phyloP scores from a whole-genome alignment of 2,797 vertebrate species.

The Sciaenops ocellatus region DNA sequence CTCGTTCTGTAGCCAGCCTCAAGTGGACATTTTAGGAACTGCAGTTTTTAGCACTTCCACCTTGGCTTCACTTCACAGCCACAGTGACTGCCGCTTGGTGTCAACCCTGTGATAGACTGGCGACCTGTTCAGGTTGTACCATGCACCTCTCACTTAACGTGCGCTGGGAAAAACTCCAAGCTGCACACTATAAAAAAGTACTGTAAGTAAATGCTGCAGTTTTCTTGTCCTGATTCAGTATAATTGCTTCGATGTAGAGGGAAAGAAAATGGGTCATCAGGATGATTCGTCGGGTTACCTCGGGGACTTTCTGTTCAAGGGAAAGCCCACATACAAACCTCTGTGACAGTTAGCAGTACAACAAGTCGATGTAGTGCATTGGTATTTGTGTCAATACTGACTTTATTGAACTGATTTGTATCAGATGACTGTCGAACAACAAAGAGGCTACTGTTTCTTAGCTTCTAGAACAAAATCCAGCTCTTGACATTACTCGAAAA shows the following conservation, averaged over 20 bases:
- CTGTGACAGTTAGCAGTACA: not conserved
- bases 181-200: not conserved
- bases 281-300: constrained; percentile 14
- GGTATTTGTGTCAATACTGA: not conserved
- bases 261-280: constrained; percentile 15
- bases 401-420: not conserved
- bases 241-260: constrained; percentile 13
- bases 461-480: not conserved
- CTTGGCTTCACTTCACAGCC: too few relatives aligned
- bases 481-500: not conserved
- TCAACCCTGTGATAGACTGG: constrained; percentile 4
- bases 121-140: constrained; percentile 9
- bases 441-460: too few relatives aligned
- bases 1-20: too few relatives aligned
- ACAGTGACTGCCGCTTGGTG: not conserved
- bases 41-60: too few relatives aligned
- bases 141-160: constrained; percentile 6
- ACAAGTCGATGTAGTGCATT: not conserved
- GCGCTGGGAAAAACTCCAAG: not conserved
- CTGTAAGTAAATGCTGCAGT: not conserved
- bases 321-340: constrained; percentile 4
- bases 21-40: too few relatives aligned
- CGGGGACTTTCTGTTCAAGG: constrained; percentile 4
- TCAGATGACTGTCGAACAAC: not conserved
- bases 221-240: constrained; percentile 15